Evolutionary conservation across 2,888 invertebrate species (phyloP), one percentile per base, ranked within the genome.

Genomic region (Acanthosepion pharaonis): DNA sequence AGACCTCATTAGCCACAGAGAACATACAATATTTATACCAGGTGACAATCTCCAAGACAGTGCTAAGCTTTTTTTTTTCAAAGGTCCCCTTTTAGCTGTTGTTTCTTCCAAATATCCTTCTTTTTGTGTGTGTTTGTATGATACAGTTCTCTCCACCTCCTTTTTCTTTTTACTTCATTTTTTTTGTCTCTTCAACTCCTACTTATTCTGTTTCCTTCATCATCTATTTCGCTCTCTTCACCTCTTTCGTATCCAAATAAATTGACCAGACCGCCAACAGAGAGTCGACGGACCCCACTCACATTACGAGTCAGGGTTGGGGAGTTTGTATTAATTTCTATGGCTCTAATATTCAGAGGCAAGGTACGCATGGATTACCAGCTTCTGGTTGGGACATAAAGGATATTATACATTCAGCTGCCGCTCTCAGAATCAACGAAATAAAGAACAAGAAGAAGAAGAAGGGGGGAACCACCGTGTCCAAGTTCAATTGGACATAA

Each of bases 321-420:
- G 78, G 78, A 33, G 78, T 78, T 92, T 51, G 92, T 92, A 51
- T 92, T 92, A 92, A 92, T 92, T 92, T 92, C 92, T 92, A 92
- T 92, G 48, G 92, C 49, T n/a, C 25, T 92, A 92, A 92, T 92
- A 92, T 92, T 92, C 92, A 92, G 49, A 92, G 25, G 92, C 48
- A 51, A 49, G 51, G 49, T 51, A 51, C 92, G 92, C 51, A 51
- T 92, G 51, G 49, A 92, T 92, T 92, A 92, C 92, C 92, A 92
- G 92, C 92, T 92, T n/a, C 92, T 92, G 92, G 92, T 49, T 92
- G 92, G 48, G 92, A 49, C 48, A 51, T 51, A 92, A 92, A 51
- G 92, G 51, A 48, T 51, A 92, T 92, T 92, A 92, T 92, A 28
- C 92, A 15, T 92, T 92, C 92, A 92, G 92, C 92, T 92, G 92